phyloP scores from a whole-genome alignment of 2,113 vertebrate species.

The Peromyscus leucopus region DNA sequence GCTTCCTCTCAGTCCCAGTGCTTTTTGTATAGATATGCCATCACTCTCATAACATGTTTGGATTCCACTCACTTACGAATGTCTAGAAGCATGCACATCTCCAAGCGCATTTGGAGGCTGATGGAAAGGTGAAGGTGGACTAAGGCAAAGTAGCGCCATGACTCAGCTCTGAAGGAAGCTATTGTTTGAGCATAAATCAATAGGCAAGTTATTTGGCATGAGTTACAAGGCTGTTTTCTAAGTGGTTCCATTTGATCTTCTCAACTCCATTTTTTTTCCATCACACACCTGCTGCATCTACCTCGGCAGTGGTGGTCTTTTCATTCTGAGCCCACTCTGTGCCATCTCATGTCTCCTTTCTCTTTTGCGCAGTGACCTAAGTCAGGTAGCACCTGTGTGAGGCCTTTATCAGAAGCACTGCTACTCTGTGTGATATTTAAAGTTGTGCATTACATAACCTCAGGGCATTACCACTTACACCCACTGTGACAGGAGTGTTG shows the following conservation, averaged over 20 bases:
- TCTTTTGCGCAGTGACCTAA: neutral
- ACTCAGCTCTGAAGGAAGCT: neutral
- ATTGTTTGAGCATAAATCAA: neutral
- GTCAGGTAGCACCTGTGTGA: neutral
- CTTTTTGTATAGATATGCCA: neutral
- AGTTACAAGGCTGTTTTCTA: neutral
- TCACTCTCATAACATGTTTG: neutral
- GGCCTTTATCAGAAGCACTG: neutral
- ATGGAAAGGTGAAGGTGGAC: neutral
- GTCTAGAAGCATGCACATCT: neutral
- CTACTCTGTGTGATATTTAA: neutral
- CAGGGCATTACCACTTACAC: neutral
- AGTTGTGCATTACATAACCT: neutral
- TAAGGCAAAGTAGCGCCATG: neutral
- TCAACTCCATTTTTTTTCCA: neutral
- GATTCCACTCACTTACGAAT: neutral
- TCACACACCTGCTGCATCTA: neutral
- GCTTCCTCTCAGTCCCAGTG: neutral
- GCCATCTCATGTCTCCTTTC: neutral
- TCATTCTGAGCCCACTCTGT: neutral
- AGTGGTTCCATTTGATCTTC: neutral
- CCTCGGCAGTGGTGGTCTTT: neutral
- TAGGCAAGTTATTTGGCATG: neutral
- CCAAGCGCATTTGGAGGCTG: neutral
- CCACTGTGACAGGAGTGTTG: neutral